These are phyloP conservation scores for Leptinotarsa haldemani DNA, from an alignment of 2,888 invertebrate genomes.

Conservation along the genomic window DNA sequence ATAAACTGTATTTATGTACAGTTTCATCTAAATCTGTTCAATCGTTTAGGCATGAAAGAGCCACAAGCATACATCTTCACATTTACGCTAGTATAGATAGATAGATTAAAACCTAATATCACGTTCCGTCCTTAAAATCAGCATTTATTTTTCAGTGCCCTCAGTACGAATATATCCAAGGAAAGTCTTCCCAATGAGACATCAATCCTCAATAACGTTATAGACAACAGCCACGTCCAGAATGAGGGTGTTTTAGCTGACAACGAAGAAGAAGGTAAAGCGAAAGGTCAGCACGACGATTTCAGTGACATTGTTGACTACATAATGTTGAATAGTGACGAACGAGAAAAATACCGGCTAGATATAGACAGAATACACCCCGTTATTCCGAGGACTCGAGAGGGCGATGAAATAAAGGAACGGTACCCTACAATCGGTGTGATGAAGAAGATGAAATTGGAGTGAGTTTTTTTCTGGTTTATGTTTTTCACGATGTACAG, in stretches of 20 bases:
- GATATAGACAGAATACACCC: slow-evolving; percentile 69
- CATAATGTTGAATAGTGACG: slow-evolving; percentile 68
- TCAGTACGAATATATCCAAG: slow-evolving; percentile 62
- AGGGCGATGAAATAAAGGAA: slow-evolving; percentile 68
- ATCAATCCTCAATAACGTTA: slow-evolving; percentile 39
- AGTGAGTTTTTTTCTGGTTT: slow-evolving; percentile 60
- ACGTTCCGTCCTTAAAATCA: too few relatives aligned
- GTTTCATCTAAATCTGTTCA: too few relatives aligned
- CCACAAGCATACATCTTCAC: too few relatives aligned
- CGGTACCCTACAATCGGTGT: slow-evolving; percentile 78
- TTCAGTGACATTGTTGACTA: slow-evolving; percentile 73
- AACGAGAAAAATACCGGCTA: slow-evolving; percentile 66
- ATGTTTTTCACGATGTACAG: background rate
- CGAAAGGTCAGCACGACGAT: slow-evolving; percentile 68
- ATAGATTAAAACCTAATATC: too few relatives aligned
- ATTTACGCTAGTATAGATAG: too few relatives aligned
- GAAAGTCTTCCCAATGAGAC: slow-evolving; percentile 59
- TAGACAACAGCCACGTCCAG: slow-evolving; percentile 30
- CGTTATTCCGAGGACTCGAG: slow-evolving; percentile 64
- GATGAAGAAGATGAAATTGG: slow-evolving; percentile 69
- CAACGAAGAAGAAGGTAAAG: slow-evolving; percentile 42
- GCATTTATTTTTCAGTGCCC: slow-evolving; percentile 53
- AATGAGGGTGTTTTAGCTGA: slow-evolving; percentile 35
- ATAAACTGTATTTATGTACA: too few relatives aligned
- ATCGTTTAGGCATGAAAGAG: too few relatives aligned